Percentiles rank a stretch among this genome's conserved stretches.
These are phyloP conservation scores for Alaudala cheleensis DNA, from an alignment of 2,113 vertebrate species.

Conservation along the genomic window DNA sequence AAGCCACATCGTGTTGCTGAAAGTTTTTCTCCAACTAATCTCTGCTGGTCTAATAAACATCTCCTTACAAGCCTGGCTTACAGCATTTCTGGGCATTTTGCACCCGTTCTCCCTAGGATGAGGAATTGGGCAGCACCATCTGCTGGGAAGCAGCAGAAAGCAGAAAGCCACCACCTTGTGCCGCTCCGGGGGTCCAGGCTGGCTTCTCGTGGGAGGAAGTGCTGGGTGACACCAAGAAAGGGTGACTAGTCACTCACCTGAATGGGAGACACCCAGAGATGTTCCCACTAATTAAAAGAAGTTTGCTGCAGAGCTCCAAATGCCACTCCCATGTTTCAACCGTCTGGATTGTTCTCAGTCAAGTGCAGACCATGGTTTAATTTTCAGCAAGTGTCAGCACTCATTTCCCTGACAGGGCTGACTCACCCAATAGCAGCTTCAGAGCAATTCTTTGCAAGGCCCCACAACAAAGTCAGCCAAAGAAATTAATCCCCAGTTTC, in stretches of 20 bases:
- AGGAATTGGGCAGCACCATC: conserved; percentile 51
- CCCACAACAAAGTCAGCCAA: neutral
- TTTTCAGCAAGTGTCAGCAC: neutral
- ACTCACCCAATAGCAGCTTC: neutral
- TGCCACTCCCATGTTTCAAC: accelerated
- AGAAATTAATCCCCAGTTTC: neutral
- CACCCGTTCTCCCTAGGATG: neutral
- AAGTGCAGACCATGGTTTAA: neutral
- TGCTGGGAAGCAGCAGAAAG: conserved; percentile 51
- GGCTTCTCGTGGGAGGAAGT: neutral
- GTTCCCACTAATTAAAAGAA: neutral
- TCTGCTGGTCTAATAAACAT: neutral
- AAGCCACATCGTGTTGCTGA: neutral
- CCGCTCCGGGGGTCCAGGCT: neutral
- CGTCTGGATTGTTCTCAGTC: neutral
- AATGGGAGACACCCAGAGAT: accelerated
- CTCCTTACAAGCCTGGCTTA: neutral
- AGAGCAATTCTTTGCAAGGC: neutral
- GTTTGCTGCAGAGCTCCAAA: neutral
- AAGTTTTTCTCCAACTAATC: neutral
- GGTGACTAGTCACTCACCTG: neutral
- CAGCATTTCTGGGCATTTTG: neutral
- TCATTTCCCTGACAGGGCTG: neutral
- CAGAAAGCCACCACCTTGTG: neutral
- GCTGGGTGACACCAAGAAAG: accelerated